These are phyloP conservation scores for Drosophila lini DNA, from an alignment of 1,140 invertebrate species.

Conservation along the genomic window DNA sequence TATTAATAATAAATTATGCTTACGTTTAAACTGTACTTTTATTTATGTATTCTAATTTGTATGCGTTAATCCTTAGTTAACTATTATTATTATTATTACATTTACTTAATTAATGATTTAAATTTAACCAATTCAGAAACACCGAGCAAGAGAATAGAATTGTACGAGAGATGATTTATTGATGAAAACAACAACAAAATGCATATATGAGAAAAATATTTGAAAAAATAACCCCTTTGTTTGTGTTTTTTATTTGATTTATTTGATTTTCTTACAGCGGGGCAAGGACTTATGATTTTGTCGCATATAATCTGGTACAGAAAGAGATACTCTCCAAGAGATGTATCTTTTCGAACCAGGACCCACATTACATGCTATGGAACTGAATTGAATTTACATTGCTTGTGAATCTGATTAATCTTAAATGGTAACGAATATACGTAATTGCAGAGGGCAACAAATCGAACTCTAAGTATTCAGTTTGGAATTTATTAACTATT, in stretches of 20 bases:
- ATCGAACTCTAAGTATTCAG: constrained; percentile 73
- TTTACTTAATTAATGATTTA: constrained; percentile 80
- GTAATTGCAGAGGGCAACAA: constrained; percentile 75
- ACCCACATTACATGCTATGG: constrained; percentile 40
- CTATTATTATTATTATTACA: constrained; percentile 74
- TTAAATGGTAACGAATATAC: constrained; percentile 79
- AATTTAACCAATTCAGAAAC: constrained; percentile 68
- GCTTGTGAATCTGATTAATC: constrained; percentile 46
- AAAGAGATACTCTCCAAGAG: constrained; percentile 21
- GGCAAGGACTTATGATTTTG: constrained; percentile 10
- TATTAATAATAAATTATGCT: constrained; percentile 74
- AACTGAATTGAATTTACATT: constrained; percentile 80
- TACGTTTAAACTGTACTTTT: constrained; percentile 73
- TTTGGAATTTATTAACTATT: constrained; percentile 46
- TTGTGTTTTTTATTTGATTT: constrained; percentile 68
- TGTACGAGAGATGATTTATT: constrained; percentile 62
- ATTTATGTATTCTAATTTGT: constrained; percentile 80
- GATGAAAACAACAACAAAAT: constrained; percentile 68
- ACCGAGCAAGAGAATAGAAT: constrained; percentile 49
- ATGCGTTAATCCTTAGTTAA: constrained; percentile 80
- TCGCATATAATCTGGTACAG: neutral
- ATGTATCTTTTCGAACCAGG: neutral
- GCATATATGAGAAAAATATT: constrained; percentile 73
- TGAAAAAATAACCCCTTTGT: constrained; percentile 56
- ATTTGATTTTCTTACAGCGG: constrained; percentile 43